phyloP scores from a whole-genome alignment of 2,797 vertebrate genomes.

The Cyprinella venusta region DNA sequence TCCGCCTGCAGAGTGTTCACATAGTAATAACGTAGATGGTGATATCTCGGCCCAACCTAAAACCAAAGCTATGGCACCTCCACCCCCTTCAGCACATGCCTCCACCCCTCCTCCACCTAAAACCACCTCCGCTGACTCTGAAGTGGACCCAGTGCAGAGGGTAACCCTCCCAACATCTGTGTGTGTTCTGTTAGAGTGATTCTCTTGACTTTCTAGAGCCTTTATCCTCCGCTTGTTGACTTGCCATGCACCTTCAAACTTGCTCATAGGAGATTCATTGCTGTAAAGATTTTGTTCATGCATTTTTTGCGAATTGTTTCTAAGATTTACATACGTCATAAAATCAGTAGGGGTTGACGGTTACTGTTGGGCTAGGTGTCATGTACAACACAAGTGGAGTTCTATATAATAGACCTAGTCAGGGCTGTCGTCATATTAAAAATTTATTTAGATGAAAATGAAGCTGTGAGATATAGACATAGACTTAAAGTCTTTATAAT shows the following conservation, averaged over 20 bases:
- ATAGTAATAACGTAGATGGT: conserved; percentile 60
- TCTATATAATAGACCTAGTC: conserved; percentile 6
- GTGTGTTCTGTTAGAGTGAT: conserved; percentile 56
- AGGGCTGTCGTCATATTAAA: not conserved
- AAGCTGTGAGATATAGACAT: not conserved
- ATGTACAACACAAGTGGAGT: conserved; percentile 38
- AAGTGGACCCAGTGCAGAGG: conserved; percentile 67
- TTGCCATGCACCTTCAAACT: not conserved
- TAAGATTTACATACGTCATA: not conserved
- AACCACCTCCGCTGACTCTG: conserved; percentile 55
- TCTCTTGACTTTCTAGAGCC: conserved; percentile 51
- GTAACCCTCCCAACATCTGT: conserved; percentile 67
- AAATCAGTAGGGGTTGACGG: not conserved
- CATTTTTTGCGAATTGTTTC: not conserved
- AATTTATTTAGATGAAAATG: not conserved
- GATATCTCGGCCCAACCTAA: conserved; percentile 65
- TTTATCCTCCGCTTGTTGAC: conserved; percentile 15
- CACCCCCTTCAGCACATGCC: conserved; percentile 61
- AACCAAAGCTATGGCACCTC: conserved; percentile 67
- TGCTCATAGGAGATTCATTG: not conserved
- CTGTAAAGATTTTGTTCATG: not conserved
- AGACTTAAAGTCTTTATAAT: not conserved
- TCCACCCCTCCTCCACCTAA: conserved; percentile 63
- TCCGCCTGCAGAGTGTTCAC: conserved; percentile 63
- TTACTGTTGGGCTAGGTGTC: not conserved